Evolutionary conservation across 2,888 invertebrate genomes (phyloP), one percentile per base, ranked within the genome.

Genomic region (Folsomia manolachei): DNA sequence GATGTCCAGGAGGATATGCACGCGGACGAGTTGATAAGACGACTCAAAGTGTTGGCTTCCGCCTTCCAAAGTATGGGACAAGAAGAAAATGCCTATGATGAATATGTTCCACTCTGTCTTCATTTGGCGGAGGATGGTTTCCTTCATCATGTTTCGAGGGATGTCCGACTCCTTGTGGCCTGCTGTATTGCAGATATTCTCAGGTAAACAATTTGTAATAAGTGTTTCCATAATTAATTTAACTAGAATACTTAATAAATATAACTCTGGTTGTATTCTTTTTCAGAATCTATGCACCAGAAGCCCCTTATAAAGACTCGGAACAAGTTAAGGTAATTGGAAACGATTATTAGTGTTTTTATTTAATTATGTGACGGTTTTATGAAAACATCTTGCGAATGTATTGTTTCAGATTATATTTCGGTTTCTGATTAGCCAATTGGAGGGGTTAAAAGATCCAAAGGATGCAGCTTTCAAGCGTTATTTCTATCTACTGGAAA

Each of bases 141-240:
- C 84, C 87, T 97, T 79, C 89, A 91, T 76, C 95, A 98, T 85
- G 87, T 89, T 62, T 95, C 94, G 73, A 89, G 92, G 79, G 97
- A 98, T 85, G 97, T 98, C 0, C 93, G 97, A 83, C 86, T 98
- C 67, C 87, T 97, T 51, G 94, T 97, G 74, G 97, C 97, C 0
- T 98, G 97, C 85, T 97, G 97, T 83, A 94, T 98, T 82, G 97
- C 97, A 4, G 97, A 98, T 84, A 94, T 98, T 39, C 88, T 98
- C 78, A n/a, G n/a, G n/a, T n/a, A n/a, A n/a, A n/a, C n/a, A n/a
- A n/a, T n/a, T n/a, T n/a, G n/a, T n/a, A n/a, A n/a, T n/a, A n/a
- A n/a, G n/a, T n/a, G n/a, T n/a, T n/a, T n/a, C n/a, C n/a, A n/a
- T n/a, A n/a, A n/a, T n/a, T n/a, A n/a, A n/a, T n/a, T n/a, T n/a